Percentiles rank a stretch among this genome's conserved stretches.
Evolutionary conservation across 2,888 invertebrate genomes (phyloP).

Genomic region (Yponomeuta cagnagella): DNA sequence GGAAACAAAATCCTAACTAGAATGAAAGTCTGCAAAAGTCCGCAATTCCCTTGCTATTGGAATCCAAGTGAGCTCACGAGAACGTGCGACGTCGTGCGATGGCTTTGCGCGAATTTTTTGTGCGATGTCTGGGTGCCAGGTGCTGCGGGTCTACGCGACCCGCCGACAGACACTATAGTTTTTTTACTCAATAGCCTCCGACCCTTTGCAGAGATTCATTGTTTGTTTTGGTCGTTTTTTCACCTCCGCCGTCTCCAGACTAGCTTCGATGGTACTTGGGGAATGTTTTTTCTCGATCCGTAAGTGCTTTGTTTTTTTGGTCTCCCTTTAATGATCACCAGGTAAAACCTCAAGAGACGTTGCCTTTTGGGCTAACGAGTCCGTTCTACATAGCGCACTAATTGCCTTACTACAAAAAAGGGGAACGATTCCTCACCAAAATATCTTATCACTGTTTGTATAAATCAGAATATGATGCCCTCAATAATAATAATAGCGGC

Average conservation of each 20-base stretch:
- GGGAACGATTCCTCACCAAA: not conserved
- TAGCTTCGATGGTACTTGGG: conserved; percentile 20
- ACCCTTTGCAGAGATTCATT: conserved; percentile 41
- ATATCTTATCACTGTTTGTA: not conserved
- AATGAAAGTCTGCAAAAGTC: conserved; percentile 24
- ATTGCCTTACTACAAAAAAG: conserved; percentile 6
- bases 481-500: not conserved
- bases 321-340: conserved; percentile 11
- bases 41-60: conserved; percentile 41
- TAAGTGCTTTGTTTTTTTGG: conserved; percentile 9
- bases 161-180: conserved; percentile 35
- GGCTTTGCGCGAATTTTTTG: conserved; percentile 46
- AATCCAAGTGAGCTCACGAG: conserved; percentile 25
- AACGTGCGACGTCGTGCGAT: conserved; percentile 20
- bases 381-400: not conserved
- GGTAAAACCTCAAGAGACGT: conserved; percentile 2
- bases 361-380: not conserved
- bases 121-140: conserved; percentile 63
- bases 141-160: conserved; percentile 40
- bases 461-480: not conserved
- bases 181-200: conserved; percentile 49
- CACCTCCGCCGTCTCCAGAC: conserved; percentile 33
- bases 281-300: conserved; percentile 20
- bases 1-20: conserved; percentile 15
- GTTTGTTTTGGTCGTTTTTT: conserved; percentile 52